Conservation (phyloP, 2,113 vertebrate species). For the Trematomus loennbergii region DNA sequence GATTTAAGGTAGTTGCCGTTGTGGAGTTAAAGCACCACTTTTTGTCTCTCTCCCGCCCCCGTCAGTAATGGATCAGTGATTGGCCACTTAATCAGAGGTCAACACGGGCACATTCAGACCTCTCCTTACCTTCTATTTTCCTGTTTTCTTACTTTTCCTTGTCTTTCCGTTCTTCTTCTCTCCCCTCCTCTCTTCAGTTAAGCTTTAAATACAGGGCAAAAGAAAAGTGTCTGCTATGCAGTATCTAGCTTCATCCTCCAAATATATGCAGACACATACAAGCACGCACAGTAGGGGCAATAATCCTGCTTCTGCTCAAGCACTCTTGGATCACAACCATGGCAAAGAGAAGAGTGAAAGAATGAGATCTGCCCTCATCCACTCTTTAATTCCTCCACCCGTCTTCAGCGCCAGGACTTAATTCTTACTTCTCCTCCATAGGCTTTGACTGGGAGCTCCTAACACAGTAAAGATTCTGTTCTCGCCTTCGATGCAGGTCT, state of each 20-base stretch:
- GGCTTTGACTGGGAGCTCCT: constrained; percentile 61
- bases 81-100: constrained; percentile 67
- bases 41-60: constrained; percentile 53
- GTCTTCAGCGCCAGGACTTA: constrained; percentile 61
- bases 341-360: constrained; percentile 56
- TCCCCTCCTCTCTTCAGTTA: background rate
- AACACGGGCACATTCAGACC: constrained; percentile 9
- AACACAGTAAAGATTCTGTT: constrained; percentile 69
- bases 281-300: constrained; percentile 51
- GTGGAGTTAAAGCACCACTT: constrained; percentile 47
- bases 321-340: constrained; percentile 62
- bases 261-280: constrained; percentile 51
- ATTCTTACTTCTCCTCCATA: constrained; percentile 61
- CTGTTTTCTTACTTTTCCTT: background rate
- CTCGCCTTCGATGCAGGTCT: constrained; percentile 69
- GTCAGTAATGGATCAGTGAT: constrained; percentile 54
- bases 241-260: constrained; percentile 40
- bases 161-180: background rate
- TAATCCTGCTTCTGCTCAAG: constrained; percentile 68
- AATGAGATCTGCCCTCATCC: constrained; percentile 69
- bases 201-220: constrained; percentile 16
- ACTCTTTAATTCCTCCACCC: constrained; percentile 69
- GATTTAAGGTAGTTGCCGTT: constrained; percentile 49
- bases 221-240: constrained; percentile 31
- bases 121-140: background rate